Evolutionary conservation across 1,140 invertebrate genomes (phyloP).

Genomic region (Drosophila sp.): DNA sequence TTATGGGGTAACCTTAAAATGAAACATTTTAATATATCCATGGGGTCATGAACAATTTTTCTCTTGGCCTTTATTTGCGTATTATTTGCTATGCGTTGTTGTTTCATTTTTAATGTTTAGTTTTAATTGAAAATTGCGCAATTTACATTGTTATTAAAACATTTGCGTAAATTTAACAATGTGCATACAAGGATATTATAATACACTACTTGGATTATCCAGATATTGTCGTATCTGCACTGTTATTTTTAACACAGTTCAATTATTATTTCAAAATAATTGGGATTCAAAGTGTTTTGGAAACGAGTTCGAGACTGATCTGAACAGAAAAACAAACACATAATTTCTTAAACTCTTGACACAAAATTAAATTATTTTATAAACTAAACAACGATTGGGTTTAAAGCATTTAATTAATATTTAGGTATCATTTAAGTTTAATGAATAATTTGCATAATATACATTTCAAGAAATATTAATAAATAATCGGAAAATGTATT

Average conservation of each 20-base stretch:
- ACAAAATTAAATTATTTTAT: too few relatives aligned
- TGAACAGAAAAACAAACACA: too few relatives aligned
- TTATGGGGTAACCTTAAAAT: constrained; percentile 4
- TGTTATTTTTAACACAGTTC: neutral
- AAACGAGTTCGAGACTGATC: too few relatives aligned
- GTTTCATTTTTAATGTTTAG: constrained; percentile 17
- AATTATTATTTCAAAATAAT: neutral
- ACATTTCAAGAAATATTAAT: too few relatives aligned
- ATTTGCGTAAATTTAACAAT: constrained; percentile 43
- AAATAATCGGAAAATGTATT: too few relatives aligned
- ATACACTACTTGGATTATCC: neutral
- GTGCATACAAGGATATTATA: neutral
- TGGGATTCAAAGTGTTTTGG: neutral
- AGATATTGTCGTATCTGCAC: neutral
- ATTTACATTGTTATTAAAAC: constrained; percentile 23
- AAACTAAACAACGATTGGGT: too few relatives aligned
- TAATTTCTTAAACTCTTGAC: too few relatives aligned
- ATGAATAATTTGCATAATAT: too few relatives aligned
- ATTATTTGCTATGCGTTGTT: constrained; percentile 31
- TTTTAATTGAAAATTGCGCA: constrained; percentile 48
- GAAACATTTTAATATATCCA: constrained; percentile 27
- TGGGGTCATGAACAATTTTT: neutral
- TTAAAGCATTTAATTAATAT: too few relatives aligned
- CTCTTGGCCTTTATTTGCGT: neutral
- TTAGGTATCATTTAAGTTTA: too few relatives aligned